Conservation (phyloP, 2,888 invertebrate genomes). For the Apotomis turbidana region DNA sequence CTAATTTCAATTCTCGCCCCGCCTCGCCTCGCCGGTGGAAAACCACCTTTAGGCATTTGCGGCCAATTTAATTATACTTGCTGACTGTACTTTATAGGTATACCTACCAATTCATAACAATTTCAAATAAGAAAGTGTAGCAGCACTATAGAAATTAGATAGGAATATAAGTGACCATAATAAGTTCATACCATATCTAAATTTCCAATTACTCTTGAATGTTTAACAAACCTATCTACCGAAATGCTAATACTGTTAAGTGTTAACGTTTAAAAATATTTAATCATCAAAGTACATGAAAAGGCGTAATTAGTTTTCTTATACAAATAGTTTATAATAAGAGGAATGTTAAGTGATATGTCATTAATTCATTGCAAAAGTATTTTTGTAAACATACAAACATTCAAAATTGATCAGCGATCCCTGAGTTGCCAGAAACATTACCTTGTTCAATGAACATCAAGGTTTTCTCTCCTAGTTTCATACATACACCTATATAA, state of each 20-base stretch:
- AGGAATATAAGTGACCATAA: background rate
- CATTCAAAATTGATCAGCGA: background rate
- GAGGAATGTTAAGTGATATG: constrained; percentile 33
- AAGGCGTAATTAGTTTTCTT: background rate
- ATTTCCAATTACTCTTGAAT: background rate
- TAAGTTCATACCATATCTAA: background rate
- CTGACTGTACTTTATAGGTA: no score
- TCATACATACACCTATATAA: no score
- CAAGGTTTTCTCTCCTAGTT: no score
- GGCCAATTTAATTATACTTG: no score
- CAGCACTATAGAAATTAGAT: no score
- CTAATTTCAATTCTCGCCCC: no score
- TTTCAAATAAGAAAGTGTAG: no score
- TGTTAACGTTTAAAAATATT: constrained; percentile 1
- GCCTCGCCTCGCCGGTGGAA: no score
- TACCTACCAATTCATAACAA: no score
- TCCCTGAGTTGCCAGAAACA: no score
- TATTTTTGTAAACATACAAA: background rate
- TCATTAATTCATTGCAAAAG: background rate
- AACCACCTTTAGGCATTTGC: no score
- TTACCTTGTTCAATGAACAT: no score
- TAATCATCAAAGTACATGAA: background rate
- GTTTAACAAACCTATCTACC: background rate
- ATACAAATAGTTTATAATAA: background rate
- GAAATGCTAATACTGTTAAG: constrained; percentile 11